A percentile compares a stretch with the other conserved stretches of the same genome.
Evolutionary conservation across 2,113 vertebrate species (phyloP).

Genomic region (Calyptomena viridis): DNA sequence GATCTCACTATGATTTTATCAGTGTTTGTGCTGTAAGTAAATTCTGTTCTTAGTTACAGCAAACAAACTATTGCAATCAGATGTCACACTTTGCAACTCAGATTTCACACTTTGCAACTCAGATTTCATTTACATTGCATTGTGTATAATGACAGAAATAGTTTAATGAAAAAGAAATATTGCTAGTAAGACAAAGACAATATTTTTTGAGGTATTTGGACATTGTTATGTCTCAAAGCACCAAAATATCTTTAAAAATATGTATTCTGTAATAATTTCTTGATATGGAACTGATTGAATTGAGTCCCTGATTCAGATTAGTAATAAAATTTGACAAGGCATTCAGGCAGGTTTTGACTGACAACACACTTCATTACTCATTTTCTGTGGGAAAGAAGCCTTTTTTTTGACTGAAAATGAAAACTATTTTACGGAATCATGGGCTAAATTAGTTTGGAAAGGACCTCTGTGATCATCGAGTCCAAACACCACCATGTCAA

Average conservation of each 20-base stretch:
- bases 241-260: neutral
- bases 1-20: neutral
- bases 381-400: neutral
- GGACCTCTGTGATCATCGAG: neutral
- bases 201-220: neutral
- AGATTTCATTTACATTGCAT: neutral
- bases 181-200: neutral
- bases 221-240: neutral
- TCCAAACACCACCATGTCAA: neutral
- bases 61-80: neutral
- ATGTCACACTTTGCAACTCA: neutral
- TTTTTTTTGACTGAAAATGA: neutral
- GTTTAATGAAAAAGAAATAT: neutral
- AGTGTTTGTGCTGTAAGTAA: neutral
- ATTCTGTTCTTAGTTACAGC: neutral
- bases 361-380: neutral
- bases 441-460: neutral
- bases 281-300: neutral
- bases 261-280: neutral
- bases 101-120: neutral
- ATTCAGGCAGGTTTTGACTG: neutral
- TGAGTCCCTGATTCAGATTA: neutral
- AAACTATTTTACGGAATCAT: neutral
- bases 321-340: neutral
- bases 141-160: neutral